Evolutionary conservation across 2,888 invertebrate species (phyloP), one percentile per base, ranked within the genome.

Genomic region (Melanotus villosus): DNA sequence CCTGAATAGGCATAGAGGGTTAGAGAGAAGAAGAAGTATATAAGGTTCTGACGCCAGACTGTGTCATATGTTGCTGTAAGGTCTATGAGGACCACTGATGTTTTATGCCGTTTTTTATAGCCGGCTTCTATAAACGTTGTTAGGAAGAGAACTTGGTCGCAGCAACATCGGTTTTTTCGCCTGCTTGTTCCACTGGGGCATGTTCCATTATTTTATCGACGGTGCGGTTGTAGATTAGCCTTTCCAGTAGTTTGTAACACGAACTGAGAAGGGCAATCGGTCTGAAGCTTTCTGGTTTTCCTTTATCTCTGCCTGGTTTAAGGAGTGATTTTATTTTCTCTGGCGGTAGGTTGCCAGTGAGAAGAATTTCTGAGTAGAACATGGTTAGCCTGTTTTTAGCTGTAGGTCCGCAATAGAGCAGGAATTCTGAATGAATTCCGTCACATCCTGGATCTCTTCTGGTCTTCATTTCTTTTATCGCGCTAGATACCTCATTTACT

Each of bases 241-340:
- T 19, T 45, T 50, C 50, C 16, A 50, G 50, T 19, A 50, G 23
- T 21, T 50, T 50, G 26, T 50, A 50, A 16, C 6, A 45, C 45
- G n/a, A 18, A 14, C 45, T 45, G 14, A 45, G 45, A 14, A 45
- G 45, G 9, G 45, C n/a, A 21, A 50, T 50, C 19, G 50, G 50
- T n/a, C 21, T 50, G 50, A 10, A 50, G 26, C 26, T 50, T 16
- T 41, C 41, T 16, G 41, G 5, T 16, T 41, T 41, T 3, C 14
- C 41, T 16, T n/a, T 41, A 5, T 12, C 9, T 5, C 14, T 41
- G 16, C 41, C 16, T 12, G 45, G 45, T 45, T 45, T 45, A 6
- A 45, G 45, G 12, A 45, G n/a, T 14, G 45, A 9, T 45, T 7
- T 45, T 14, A 45, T 21, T 45, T 45, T 45, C 14, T 9, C n/a